These are phyloP conservation scores for Triplophysa yarkandensis DNA, from an alignment of 2,797 vertebrate genomes.

Conservation along the genomic window DNA sequence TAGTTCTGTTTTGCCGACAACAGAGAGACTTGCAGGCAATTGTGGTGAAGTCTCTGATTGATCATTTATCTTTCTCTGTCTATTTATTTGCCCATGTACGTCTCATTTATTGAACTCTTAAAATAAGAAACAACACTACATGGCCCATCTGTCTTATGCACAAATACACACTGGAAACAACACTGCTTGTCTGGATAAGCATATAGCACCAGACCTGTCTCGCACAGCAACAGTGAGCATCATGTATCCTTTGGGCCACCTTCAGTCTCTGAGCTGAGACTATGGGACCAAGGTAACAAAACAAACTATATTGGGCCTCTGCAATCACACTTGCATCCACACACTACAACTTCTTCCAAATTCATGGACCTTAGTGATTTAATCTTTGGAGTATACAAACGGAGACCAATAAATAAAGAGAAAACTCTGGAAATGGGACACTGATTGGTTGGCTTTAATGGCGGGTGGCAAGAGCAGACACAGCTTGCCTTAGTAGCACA, in stretches of 20 bases:
- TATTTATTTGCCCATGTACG: slow-evolving; percentile 51
- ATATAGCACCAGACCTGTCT: slow-evolving; percentile 55
- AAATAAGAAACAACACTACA: slow-evolving; percentile 41
- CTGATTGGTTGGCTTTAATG: background rate
- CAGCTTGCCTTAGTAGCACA: background rate
- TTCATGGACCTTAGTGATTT: background rate
- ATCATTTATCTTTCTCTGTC: slow-evolving; percentile 47
- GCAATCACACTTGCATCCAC: slow-evolving; percentile 38
- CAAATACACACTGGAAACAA: slow-evolving; percentile 11
- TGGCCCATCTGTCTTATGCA: slow-evolving; percentile 42
- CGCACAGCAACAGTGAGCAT: slow-evolving; percentile 54
- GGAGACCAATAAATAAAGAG: background rate
- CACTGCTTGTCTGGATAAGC: slow-evolving; percentile 49
- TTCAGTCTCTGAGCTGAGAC: slow-evolving; percentile 44
- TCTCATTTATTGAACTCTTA: slow-evolving; percentile 52
- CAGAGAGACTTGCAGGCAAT: slow-evolving; percentile 42
- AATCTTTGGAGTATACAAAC: background rate
- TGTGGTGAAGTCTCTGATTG: slow-evolving; percentile 40
- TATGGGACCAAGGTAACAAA: slow-evolving; percentile 47
- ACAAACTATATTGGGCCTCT: slow-evolving; percentile 44
- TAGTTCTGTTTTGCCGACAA: slow-evolving; percentile 7
- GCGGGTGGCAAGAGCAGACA: slow-evolving; percentile 4
- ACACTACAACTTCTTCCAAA: slow-evolving; percentile 9
- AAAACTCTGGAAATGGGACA: background rate
- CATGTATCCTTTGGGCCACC: slow-evolving; percentile 57